Conservation (phyloP, 2,113 vertebrate species). For the Colossoma macropomum region DNA sequence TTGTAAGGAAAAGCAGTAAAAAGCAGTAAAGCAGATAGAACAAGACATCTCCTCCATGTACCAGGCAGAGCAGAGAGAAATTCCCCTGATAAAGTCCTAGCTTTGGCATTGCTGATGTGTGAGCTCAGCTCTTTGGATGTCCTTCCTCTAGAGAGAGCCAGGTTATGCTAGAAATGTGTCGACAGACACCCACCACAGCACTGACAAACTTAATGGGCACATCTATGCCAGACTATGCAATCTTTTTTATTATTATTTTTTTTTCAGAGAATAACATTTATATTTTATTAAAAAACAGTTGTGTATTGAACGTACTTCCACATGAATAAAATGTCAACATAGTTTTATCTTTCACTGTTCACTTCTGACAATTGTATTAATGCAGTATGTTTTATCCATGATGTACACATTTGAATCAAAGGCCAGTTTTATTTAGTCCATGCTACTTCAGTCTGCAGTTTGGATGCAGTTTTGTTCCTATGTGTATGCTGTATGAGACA, state of each 20-base stretch:
- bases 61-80: background rate
- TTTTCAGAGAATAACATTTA: background rate
- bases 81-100: slow-evolving; percentile 14
- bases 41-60: slow-evolving; percentile 18
- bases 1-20: slow-evolving; percentile 26
- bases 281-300: background rate
- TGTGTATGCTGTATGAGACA: slow-evolving; percentile 16
- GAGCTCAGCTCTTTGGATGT: slow-evolving; percentile 54
- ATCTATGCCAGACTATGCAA: background rate
- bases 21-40: background rate
- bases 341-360: too few relatives aligned
- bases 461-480: background rate
- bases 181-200: background rate
- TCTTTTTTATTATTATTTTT: too few relatives aligned
- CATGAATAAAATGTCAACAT: too few relatives aligned
- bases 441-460: background rate
- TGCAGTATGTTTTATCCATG: too few relatives aligned
- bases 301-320: too few relatives aligned
- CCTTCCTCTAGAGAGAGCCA: slow-evolving; percentile 22
- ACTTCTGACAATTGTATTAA: too few relatives aligned
- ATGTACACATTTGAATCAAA: too few relatives aligned
- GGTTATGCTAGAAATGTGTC: background rate
- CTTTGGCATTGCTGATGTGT: slow-evolving; percentile 32
- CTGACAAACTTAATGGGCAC: background rate
- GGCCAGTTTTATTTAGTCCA: too few relatives aligned